phyloP scores from a whole-genome alignment of 2,797 vertebrate genomes.

The Selene dorsalis region DNA sequence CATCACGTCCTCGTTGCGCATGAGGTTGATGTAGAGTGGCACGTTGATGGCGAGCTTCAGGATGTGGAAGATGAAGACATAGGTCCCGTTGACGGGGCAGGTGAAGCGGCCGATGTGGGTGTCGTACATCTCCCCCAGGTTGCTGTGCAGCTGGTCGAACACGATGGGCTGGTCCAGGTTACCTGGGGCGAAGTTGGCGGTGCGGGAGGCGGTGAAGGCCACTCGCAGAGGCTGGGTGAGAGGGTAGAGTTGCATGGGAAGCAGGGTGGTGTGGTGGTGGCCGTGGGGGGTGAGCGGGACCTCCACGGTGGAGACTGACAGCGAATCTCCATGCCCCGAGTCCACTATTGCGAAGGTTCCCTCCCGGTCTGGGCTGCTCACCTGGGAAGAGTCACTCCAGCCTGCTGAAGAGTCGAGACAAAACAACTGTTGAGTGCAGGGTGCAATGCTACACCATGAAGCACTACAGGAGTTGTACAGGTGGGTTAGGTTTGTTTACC shows the following conservation, averaged over 20 bases:
- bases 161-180: conserved; percentile 96
- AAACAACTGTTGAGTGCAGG: conserved; percentile 1
- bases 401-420: conserved; percentile 74
- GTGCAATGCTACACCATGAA: neutral
- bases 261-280: conserved; percentile 79
- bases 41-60: conserved; percentile 96
- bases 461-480: no score
- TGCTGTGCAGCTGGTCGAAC: conserved; percentile 95
- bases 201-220: conserved; percentile 95
- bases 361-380: conserved; percentile 93
- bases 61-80: conserved; percentile 98
- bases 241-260: conserved; percentile 92
- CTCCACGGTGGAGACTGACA: conserved; percentile 88
- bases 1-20: conserved; percentile 97
- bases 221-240: conserved; percentile 93
- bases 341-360: conserved; percentile 87
- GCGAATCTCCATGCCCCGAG: conserved; percentile 92
- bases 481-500: no score
- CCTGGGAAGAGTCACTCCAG: conserved; percentile 95
- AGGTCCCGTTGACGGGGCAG: conserved; percentile 93
- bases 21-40: conserved; percentile 96
- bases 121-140: conserved; percentile 94
- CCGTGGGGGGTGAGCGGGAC: conserved; percentile 87
- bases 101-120: conserved; percentile 92
- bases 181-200: conserved; percentile 95